Percentiles rank a stretch among this genome's conserved stretches.
Conservation (phyloP, 2,888 invertebrate species). For the Orchesellides sinensis region DNA sequence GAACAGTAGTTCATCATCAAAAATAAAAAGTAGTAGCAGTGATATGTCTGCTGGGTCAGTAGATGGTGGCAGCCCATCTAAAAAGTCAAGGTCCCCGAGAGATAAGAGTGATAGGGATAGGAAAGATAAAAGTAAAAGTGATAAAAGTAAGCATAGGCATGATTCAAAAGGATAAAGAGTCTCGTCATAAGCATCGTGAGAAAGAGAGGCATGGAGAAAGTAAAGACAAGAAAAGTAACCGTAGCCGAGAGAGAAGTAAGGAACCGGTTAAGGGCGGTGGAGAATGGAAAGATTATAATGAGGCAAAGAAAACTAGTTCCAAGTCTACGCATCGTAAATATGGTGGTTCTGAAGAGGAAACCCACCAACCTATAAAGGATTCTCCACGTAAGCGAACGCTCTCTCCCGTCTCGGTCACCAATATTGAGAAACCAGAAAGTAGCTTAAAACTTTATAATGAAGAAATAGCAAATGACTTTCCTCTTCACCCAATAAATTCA, state of each 20-base stretch:
- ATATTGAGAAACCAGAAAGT: background rate
- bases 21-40: constrained; percentile 16
- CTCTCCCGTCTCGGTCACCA: background rate
- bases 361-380: constrained; percentile 10
- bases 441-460: background rate
- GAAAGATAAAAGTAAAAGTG: constrained; percentile 40
- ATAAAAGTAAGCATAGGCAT: constrained; percentile 39
- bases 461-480: background rate
- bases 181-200: constrained; percentile 45
- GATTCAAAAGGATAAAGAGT: constrained; percentile 55
- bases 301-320: constrained; percentile 30
- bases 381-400: background rate
- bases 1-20: constrained; percentile 23
- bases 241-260: constrained; percentile 8
- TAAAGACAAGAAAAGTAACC: constrained; percentile 29
- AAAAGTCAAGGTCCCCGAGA: constrained; percentile 42
- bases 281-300: constrained; percentile 48
- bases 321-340: constrained; percentile 15
- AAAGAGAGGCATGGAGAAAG: constrained; percentile 34
- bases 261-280: constrained; percentile 10
- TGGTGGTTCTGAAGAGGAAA: constrained; percentile 31
- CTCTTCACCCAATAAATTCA: background rate
- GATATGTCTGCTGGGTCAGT: constrained; percentile 43
- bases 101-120: constrained; percentile 50
- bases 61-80: constrained; percentile 49